phyloP scores from a whole-genome alignment of 1,140 invertebrate species.

The Caenorhabditis briggsae region DNA sequence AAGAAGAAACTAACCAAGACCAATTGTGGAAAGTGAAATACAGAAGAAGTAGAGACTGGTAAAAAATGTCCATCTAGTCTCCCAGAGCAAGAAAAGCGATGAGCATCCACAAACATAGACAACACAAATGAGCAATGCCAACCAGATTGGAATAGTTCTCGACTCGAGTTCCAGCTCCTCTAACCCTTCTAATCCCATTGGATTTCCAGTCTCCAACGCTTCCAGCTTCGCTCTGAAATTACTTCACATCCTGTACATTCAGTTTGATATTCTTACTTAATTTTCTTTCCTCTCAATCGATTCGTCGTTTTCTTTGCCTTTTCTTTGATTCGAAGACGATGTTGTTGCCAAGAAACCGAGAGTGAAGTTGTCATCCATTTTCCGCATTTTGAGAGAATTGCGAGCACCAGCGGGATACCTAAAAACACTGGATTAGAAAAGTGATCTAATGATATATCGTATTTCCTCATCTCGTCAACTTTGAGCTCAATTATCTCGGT shows the following conservation, averaged over 20 bases:
- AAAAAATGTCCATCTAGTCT: conserved; percentile 86
- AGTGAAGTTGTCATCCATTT: conserved; percentile 78
- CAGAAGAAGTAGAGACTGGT: conserved; percentile 94
- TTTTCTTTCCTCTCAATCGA: conserved; percentile 26
- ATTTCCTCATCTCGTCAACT: no score
- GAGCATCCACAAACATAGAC: conserved; percentile 76
- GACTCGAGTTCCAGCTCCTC: conserved; percentile 30
- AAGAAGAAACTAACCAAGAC: conserved; percentile 72
- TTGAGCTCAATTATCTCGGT: no score
- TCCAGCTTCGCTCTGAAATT: conserved; percentile 26
- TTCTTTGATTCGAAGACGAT: conserved; percentile 61
- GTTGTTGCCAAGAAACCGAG: conserved; percentile 73
- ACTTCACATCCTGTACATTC: no score
- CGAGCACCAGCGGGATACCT: conserved; percentile 88
- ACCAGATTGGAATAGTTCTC: conserved; percentile 76
- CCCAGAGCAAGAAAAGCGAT: conserved; percentile 81
- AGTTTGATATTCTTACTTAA: not conserved
- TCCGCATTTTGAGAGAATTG: conserved; percentile 76
- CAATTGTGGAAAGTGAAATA: conserved; percentile 93
- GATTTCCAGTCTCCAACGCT: not conserved
- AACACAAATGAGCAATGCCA: conserved; percentile 75
- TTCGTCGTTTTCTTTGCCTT: conserved; percentile 33
- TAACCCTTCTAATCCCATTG: not conserved
- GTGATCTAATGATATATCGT: not conserved
- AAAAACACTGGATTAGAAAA: not conserved